A percentile compares a stretch with the other conserved stretches of the same genome.
phyloP scores from a whole-genome alignment of 2,113 vertebrate genomes.

The Gallinago undulata region DNA sequence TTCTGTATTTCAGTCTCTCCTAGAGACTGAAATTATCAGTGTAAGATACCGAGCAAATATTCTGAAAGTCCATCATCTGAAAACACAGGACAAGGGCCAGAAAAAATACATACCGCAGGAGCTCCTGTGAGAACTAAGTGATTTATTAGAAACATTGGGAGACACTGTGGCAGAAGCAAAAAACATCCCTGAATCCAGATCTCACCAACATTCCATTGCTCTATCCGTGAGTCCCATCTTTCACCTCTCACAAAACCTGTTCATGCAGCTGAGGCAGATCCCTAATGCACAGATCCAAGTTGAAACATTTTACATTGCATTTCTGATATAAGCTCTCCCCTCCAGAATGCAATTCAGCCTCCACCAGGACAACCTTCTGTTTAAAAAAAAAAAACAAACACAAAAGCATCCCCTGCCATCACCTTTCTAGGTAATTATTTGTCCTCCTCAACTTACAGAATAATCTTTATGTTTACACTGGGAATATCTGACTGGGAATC shows the following conservation, averaged over 20 bases:
- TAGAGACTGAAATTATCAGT: neutral
- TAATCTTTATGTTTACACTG: neutral
- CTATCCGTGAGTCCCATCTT: accelerated
- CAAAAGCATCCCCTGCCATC: neutral
- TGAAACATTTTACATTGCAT: neutral
- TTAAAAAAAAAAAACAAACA: neutral
- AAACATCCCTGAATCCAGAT: neutral
- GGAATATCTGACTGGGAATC: neutral
- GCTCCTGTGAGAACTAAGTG: neutral
- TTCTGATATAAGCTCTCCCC: neutral
- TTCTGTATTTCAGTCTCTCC: neutral
- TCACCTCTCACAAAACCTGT: neutral
- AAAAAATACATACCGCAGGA: neutral
- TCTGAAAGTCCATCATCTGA: neutral
- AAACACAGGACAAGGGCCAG: neutral
- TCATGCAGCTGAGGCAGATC: neutral
- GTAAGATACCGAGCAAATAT: neutral
- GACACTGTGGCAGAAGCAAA: neutral
- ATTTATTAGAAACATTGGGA: neutral
- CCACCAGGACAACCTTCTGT: neutral
- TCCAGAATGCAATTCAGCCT: neutral
- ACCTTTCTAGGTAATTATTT: neutral
- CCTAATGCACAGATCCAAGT: neutral
- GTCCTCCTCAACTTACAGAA: neutral
- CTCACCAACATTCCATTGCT: no score